These are phyloP conservation scores for Aspiorhynchus laticeps DNA, from an alignment of 2,113 vertebrate species.

Conservation along the genomic window DNA sequence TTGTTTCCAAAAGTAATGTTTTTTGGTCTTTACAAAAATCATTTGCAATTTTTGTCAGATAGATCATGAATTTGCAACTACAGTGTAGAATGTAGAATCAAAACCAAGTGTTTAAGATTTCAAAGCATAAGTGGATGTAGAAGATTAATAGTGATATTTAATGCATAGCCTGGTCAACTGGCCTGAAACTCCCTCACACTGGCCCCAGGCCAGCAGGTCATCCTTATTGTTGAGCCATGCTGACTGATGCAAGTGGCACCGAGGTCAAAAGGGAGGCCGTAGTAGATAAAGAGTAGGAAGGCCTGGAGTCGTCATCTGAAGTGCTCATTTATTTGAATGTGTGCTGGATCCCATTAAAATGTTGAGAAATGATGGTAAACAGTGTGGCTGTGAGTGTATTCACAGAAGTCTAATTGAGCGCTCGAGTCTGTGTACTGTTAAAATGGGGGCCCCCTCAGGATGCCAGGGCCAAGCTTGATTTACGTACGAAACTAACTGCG, in stretches of 20 bases:
- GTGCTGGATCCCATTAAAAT: constrained; percentile 54
- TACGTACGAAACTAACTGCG: constrained; percentile 21
- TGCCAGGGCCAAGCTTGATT: constrained; percentile 30
- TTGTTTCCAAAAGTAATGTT: too few species aligned
- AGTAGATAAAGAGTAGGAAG: constrained; percentile 47
- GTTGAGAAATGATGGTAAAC: constrained; percentile 53
- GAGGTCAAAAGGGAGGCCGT: constrained; percentile 38
- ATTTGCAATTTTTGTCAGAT: neutral
- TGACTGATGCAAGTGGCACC: constrained; percentile 26
- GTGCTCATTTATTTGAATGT: constrained; percentile 53
- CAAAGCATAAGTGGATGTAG: neutral
- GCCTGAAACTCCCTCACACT: neutral
- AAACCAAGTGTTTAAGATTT: neutral
- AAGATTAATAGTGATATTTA: neutral
- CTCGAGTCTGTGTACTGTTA: constrained; percentile 48
- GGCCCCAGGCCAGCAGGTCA: neutral
- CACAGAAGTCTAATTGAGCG: constrained; percentile 50
- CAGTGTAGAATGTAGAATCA: neutral
- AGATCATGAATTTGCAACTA: neutral
- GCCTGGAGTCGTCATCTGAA: constrained; percentile 25
- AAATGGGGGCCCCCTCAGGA: constrained; percentile 38
- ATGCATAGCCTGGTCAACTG: neutral
- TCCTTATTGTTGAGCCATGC: constrained; percentile 2
- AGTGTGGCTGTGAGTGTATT: constrained; percentile 50
- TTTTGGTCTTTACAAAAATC: too few species aligned